Conservation (phyloP, 1,140 invertebrate genomes). For the Calycopis cecrops region DNA sequence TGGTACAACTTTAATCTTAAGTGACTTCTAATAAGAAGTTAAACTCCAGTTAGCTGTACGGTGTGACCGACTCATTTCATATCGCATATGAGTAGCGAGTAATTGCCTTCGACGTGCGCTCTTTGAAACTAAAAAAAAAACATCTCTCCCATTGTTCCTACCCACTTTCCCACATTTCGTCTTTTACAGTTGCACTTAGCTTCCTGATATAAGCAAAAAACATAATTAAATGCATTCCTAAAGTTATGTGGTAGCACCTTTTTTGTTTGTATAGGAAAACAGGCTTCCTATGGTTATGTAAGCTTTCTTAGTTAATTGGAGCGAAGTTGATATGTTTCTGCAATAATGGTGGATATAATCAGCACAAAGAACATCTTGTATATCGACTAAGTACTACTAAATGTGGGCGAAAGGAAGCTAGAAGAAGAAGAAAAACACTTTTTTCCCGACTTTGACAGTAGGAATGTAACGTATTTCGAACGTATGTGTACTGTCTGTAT, state of each 20-base stretch:
- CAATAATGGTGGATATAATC: too few relatives aligned
- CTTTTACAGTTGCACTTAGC: slow-evolving; percentile 62
- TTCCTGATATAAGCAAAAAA: slow-evolving; percentile 64
- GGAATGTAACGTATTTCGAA: too few relatives aligned
- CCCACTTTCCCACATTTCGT: slow-evolving; percentile 67
- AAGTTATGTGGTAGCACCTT: slow-evolving; percentile 23
- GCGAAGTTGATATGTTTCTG: neutral
- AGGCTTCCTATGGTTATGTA: neutral
- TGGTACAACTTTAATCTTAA: too few relatives aligned
- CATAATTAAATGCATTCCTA: slow-evolving; percentile 60
- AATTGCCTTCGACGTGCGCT: slow-evolving; percentile 65
- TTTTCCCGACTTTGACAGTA: too few relatives aligned
- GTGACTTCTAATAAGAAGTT: slow-evolving; percentile 9
- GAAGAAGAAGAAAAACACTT: too few relatives aligned
- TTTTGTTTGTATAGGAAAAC: slow-evolving; percentile 10
- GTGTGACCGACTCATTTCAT: slow-evolving; percentile 41
- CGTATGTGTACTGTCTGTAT: too few relatives aligned
- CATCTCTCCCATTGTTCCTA: slow-evolving; percentile 61
- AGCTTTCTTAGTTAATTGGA: slow-evolving; percentile 4
- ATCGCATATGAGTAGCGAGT: slow-evolving; percentile 52
- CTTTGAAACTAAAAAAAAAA: slow-evolving; percentile 72
- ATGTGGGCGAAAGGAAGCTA: too few relatives aligned
- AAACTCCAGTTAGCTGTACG: slow-evolving; percentile 15
- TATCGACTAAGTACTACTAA: too few relatives aligned
- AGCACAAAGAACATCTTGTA: too few relatives aligned